Conservation (phyloP, 2,113 vertebrate genomes). For the Acanthisitta chloris region DNA sequence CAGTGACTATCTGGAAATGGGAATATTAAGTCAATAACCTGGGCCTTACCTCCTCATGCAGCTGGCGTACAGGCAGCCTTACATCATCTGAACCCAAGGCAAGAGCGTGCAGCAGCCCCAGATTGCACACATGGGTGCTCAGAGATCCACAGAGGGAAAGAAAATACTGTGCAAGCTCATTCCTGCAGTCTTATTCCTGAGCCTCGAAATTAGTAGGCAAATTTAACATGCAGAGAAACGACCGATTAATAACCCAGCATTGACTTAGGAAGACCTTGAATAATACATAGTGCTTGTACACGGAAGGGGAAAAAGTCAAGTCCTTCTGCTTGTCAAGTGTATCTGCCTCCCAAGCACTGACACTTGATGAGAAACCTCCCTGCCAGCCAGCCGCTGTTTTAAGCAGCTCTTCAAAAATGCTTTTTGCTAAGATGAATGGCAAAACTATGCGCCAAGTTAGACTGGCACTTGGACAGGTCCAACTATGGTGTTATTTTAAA, state of each 20-base stretch:
- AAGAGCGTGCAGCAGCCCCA: neutral
- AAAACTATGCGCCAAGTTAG: neutral
- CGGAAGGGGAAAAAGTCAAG: slow-evolving; percentile 37
- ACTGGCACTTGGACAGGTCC: neutral
- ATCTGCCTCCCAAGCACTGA: neutral
- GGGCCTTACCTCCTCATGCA: neutral
- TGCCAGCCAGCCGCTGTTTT: neutral
- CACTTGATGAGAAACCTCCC: neutral
- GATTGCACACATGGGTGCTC: fast-evolving
- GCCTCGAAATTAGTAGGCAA: slow-evolving; percentile 2
- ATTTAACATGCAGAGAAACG: slow-evolving; percentile 53
- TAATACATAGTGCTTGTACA: slow-evolving; percentile 60
- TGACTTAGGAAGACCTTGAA: slow-evolving; percentile 63
- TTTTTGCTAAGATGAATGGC: neutral
- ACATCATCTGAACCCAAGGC: neutral
- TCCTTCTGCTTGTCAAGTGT: slow-evolving; percentile 42
- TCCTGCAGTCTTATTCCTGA: neutral
- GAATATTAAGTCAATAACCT: neutral
- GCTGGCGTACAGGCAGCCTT: neutral
- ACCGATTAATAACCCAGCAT: slow-evolving; percentile 50
- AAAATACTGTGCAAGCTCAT: neutral
- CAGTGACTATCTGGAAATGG: neutral
- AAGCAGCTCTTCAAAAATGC: neutral
- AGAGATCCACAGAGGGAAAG: neutral
- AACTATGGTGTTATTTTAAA: neutral